Conservation (phyloP, 2,797 vertebrate genomes). For the Falco naumanni region DNA sequence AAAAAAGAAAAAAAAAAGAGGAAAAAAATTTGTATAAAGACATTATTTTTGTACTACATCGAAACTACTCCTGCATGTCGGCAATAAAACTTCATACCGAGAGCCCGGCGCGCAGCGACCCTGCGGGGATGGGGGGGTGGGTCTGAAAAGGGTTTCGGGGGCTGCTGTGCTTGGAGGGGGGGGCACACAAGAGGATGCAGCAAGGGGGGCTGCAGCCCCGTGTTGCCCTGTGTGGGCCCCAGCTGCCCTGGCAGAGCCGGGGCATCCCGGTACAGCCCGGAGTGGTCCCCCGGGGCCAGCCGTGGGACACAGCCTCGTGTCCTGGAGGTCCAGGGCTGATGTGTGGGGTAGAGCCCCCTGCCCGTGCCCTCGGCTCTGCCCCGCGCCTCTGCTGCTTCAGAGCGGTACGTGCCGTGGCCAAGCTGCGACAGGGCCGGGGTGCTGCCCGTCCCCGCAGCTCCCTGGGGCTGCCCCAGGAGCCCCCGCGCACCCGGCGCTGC, state of each 20-base stretch:
- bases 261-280: background rate
- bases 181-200: too few species aligned
- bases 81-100: conserved; percentile 94
- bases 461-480: background rate
- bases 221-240: background rate
- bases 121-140: background rate
- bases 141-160: accelerated
- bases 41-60: conserved; percentile 99
- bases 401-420: accelerated
- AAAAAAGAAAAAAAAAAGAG: conserved; percentile 43
- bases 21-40: conserved; percentile 95
- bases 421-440: accelerated
- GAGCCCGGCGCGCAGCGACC: background rate
- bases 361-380: background rate
- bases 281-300: background rate
- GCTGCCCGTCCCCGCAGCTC: background rate
- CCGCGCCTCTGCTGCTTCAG: accelerated
- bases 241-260: background rate
- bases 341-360: background rate
- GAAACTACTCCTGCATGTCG: conserved; percentile 97
- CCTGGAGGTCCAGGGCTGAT: background rate
- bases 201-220: accelerated
- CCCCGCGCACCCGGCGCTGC: accelerated
- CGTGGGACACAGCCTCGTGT: accelerated
- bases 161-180: accelerated